A percentile compares a stretch with the other conserved stretches of the same genome.
Evolutionary conservation across 2,113 vertebrate genomes (phyloP).

Genomic region (Dascyllus trimaculatus): DNA sequence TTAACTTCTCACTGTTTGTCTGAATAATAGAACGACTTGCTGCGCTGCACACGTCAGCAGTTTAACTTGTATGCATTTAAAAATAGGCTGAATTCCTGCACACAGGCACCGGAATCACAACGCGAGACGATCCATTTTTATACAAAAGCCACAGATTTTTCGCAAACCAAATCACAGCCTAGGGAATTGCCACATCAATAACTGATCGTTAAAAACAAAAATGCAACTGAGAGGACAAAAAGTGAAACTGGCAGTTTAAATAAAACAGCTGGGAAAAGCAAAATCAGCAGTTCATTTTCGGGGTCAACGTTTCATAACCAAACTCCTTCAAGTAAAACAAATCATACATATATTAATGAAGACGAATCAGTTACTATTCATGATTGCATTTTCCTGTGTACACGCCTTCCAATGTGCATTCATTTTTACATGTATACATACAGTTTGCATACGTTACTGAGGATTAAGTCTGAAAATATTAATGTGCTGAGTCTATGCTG

Average conservation of each 20-base stretch:
- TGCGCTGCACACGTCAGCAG: neutral
- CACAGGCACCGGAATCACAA: neutral
- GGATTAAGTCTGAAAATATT: neutral
- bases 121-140: neutral
- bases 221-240: too few relatives aligned
- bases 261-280: too few relatives aligned
- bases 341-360: neutral
- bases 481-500: neutral
- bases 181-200: neutral
- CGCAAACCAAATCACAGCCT: neutral
- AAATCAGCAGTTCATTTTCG: too few relatives aligned
- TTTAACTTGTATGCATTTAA: neutral
- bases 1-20: constrained; percentile 19
- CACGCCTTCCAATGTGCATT: neutral
- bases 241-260: too few relatives aligned
- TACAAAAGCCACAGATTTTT: neutral
- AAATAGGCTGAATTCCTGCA: neutral
- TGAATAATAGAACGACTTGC: constrained; percentile 44
- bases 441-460: neutral
- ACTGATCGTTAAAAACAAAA: too few relatives aligned
- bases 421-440: constrained; percentile 2
- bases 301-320: neutral
- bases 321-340: neutral
- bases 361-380: neutral
- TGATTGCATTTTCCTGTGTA: too few relatives aligned